Evolutionary conservation across 2,113 vertebrate species (phyloP).

Genomic region (Stigmatopora argus): DNA sequence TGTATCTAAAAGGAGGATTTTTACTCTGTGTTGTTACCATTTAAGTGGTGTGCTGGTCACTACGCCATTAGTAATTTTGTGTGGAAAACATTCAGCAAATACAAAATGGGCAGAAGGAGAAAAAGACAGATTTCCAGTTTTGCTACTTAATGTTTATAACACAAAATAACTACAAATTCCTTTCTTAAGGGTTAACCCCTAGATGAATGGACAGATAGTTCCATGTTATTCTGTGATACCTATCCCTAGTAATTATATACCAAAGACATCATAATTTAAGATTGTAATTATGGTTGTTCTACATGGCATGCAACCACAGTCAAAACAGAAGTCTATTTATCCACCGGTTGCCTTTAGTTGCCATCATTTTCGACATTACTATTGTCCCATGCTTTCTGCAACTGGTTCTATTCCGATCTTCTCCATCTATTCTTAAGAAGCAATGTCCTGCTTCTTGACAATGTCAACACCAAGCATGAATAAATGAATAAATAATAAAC

Average conservation of each 20-base stretch:
- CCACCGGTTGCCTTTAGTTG: neutral
- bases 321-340: neutral
- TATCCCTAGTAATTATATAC: no score
- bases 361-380: neutral
- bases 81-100: neutral
- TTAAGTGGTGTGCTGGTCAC: neutral
- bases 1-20: neutral
- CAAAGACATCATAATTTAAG: no score
- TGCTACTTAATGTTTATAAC: neutral
- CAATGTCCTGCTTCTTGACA: slow-evolving; percentile 43
- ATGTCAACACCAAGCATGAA: slow-evolving; percentile 44
- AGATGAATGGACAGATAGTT: no score
- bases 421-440: slow-evolving; percentile 33
- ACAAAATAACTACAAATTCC: neutral
- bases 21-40: neutral
- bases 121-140: neutral
- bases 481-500: slow-evolving; percentile 56
- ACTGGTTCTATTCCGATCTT: slow-evolving; percentile 21
- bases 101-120: neutral
- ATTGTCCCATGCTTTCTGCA: slow-evolving; percentile 10
- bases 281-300: no score
- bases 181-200: neutral
- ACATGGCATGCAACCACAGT: neutral
- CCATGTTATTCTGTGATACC: no score
- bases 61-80: neutral